Percentiles rank a stretch among this genome's conserved stretches.
Conservation (phyloP, 2,888 invertebrate species). For the Leucophenga montana region DNA sequence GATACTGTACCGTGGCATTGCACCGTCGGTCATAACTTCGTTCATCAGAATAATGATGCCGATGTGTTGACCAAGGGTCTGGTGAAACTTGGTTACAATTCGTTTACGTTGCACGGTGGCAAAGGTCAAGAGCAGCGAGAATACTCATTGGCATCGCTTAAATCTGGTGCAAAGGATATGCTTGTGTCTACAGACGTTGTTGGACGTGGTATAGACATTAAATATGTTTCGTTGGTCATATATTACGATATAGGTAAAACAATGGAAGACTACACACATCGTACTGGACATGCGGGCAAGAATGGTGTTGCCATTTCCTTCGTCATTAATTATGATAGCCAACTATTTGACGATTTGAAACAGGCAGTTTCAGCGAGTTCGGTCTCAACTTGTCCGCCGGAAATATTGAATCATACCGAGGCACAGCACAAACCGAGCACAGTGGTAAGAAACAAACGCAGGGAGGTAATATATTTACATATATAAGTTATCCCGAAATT, state of each 20-base stretch:
- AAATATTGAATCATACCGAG: constrained; percentile 97
- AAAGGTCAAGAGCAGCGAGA: constrained; percentile 99
- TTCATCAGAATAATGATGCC: constrained; percentile 99
- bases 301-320: constrained; percentile 96
- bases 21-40: constrained; percentile 99
- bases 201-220: constrained; percentile 99
- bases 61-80: constrained; percentile 97
- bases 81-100: constrained; percentile 96
- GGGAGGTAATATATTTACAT: constrained; percentile 96
- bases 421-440: constrained; percentile 98
- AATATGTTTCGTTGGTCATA: constrained; percentile 98
- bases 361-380: constrained; percentile 91
- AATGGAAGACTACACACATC: constrained; percentile 98
- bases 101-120: constrained; percentile 98
- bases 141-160: constrained; percentile 96
- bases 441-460: constrained; percentile 92
- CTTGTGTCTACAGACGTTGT: constrained; percentile 99
- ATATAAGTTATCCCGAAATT: constrained; percentile 72
- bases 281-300: constrained; percentile 99
- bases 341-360: constrained; percentile 96
- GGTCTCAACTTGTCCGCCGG: constrained; percentile 95
- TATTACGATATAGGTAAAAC: constrained; percentile 99
- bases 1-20: constrained; percentile 90
- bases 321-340: constrained; percentile 96
- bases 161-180: constrained; percentile 96